phyloP scores from a whole-genome alignment of 2,113 vertebrate genomes.

The Labeo catla region DNA sequence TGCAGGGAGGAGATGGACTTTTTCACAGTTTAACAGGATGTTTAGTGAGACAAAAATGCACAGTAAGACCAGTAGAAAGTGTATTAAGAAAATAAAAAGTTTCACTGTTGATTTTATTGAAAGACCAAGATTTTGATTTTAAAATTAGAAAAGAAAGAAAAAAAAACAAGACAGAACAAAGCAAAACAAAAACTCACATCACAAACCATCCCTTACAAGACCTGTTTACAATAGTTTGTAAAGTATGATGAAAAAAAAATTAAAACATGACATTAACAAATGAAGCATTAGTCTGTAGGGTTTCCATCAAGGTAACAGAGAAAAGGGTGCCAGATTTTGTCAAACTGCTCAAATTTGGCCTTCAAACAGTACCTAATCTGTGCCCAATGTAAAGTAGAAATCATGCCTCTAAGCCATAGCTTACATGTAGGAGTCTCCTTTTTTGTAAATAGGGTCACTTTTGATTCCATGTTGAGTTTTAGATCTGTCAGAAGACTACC shows the following conservation, averaged over 20 bases:
- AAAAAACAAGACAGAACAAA: too few species aligned
- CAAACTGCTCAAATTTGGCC: not conserved
- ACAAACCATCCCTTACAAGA: not conserved
- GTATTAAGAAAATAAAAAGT: not conserved
- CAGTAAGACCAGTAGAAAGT: not conserved
- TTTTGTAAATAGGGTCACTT: slow-evolving; percentile 7
- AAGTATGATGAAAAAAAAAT: not conserved
- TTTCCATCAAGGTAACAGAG: not conserved
- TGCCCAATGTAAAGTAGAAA: not conserved
- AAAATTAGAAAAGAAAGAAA: too few species aligned
- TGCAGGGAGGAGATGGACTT: not conserved
- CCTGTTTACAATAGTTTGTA: not conserved
- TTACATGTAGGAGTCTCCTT: not conserved
- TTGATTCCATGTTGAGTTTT: not conserved
- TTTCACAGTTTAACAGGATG: not conserved
- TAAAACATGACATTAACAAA: not conserved
- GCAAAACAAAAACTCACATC: not conserved
- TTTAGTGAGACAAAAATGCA: not conserved
- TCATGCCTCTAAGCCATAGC: not conserved
- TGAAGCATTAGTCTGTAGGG: not conserved
- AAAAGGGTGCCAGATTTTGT: not conserved
- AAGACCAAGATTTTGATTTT: not conserved
- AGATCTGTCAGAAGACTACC: not conserved
- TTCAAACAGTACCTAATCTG: not conserved
- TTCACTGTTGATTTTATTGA: not conserved